A percentile compares a stretch with the other conserved stretches of the same genome.
phyloP scores from a whole-genome alignment of 2,797 vertebrate species.

The Sardinella longiceps region DNA sequence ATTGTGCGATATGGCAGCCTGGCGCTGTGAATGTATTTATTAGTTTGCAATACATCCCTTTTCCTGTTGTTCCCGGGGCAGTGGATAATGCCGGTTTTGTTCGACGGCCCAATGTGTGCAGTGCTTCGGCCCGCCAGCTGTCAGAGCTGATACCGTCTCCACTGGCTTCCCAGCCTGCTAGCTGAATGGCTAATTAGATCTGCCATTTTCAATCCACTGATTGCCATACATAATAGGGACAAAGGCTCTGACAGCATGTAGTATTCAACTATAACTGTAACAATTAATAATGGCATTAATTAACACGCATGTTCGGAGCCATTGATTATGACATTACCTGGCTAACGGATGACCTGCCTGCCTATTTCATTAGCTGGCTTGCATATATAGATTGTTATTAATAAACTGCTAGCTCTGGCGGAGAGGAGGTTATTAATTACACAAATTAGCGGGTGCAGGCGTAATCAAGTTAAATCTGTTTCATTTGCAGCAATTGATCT shows the following conservation, averaged over 20 bases:
- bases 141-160: conserved; percentile 78
- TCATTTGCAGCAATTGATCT: conserved; percentile 98
- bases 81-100: conserved; percentile 77
- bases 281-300: conserved; percentile 98
- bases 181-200: conserved; percentile 94
- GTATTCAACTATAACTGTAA: conserved; percentile 92
- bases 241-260: conserved; percentile 88
- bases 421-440: conserved; percentile 90
- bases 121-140: conserved; percentile 87
- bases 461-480: conserved; percentile 96
- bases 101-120: conserved; percentile 73
- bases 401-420: conserved; percentile 89
- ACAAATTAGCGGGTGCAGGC: conserved; percentile 90
- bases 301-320: conserved; percentile 86
- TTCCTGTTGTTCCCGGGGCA: conserved; percentile 74
- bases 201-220: conserved; percentile 93
- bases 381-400: conserved; percentile 93
- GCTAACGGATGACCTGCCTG: conserved; percentile 85
- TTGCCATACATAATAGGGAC: conserved; percentile 87
- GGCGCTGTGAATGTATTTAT: conserved; percentile 80
- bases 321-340: conserved; percentile 92
- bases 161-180: conserved; percentile 77
- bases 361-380: conserved; percentile 80
- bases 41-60: conserved; percentile 81
- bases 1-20: conserved; percentile 80